Evolutionary conservation across 2,888 invertebrate species (phyloP), one percentile per base, ranked within the genome.

Genomic region (Coecobrya sp.): DNA sequence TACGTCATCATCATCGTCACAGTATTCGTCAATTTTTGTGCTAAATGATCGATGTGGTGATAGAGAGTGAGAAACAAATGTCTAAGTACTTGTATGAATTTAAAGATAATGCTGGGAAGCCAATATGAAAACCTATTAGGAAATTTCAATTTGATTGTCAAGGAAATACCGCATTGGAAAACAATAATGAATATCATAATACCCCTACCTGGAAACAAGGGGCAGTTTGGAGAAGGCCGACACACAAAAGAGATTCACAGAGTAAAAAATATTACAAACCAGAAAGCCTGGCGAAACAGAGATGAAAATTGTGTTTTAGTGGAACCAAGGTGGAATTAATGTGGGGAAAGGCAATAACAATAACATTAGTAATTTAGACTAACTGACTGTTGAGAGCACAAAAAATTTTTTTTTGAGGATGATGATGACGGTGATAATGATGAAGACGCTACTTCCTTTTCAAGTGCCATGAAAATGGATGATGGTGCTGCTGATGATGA

Each of bases 401-500:
- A 5, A 55, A 5, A 55, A 10, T 55, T 16, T 55, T 55, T 55
- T 16, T n/a, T n/a, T n/a, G n/a, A n/a, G n/a, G 22, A 22, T 10
- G 25, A 16, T 52, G 52, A 27, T 27, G 52, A 27, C 19, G 79
- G 19, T 49, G 79, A 59, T 81, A 52, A 22, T 27, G 27, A 79
- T 52, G 79, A 79, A 79, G 79, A 79, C 79, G 27, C 79, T 79
- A 52, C 79, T 79, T 79, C 79, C 79, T 49, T 79, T 52, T 79
- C 79, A 79, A 79, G 52, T 52, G 52, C 52, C 79, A 79, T 49
- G 79, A 79, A 52, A 49, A 79, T 52, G 79, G 49, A 79, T 27
- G 16, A 49, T 76, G 42, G 19, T 65, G 13, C 36, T 36, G n/a
- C 19, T 36, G 19, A n/a, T 52, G 27, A 49, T n/a, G 52, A 49